Base-by-base conservation (phyloP, 2,888 invertebrate species). In the Tetragonula carbonaria region DNA sequence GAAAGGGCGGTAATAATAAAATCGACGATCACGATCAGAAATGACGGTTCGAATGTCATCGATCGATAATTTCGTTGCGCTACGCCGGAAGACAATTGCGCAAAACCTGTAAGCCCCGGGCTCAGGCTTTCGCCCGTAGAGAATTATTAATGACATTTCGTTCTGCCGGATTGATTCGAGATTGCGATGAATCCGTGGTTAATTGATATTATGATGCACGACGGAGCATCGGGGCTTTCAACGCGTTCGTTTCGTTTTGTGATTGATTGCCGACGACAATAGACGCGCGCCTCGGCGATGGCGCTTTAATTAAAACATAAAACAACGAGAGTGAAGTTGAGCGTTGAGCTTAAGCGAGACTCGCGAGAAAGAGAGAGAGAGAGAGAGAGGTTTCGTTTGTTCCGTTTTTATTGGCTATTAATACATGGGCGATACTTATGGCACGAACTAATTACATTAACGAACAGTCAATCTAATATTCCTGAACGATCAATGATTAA, bases 21-120 rank as follows among this genome's bases (percentile, higher is more conserved):
- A 86, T 82, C 86, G 78, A 76, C 67, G 80, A 85, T 85, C 85
- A 80, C 53, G 63, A 78, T 82, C 78, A 71, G 78, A 74, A 82
- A 66, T 33, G 83, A 84, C 78, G 83, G 70, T 51, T 82, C 80
- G 83, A 74, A 59, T 74, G 83, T 82, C 74, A 59, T 57, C 73
- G 70, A 63, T 82, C 74, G 84, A 53, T 63, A 45, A 77, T 78
- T 76, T 78, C 59, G 59, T 62, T 74, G 59, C 72, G 45, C 28
- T 57, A 45, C 74, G 68, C 80, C 72, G 82, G 72, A 70, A 74
- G 65, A 74, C 70, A 62, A 77, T 83, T 67, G 70, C n/a, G 78
- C 28, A 74, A 78, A 74, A 67, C 65, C 63, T 45, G 71, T 74
- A 71, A 66, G 57, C 33, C 57, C 23, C 23, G 38, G 55, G 21